Percentiles rank a stretch among this genome's conserved stretches.
phyloP scores from a whole-genome alignment of 2,888 invertebrate species.

The Ceraclea dissimilis region DNA sequence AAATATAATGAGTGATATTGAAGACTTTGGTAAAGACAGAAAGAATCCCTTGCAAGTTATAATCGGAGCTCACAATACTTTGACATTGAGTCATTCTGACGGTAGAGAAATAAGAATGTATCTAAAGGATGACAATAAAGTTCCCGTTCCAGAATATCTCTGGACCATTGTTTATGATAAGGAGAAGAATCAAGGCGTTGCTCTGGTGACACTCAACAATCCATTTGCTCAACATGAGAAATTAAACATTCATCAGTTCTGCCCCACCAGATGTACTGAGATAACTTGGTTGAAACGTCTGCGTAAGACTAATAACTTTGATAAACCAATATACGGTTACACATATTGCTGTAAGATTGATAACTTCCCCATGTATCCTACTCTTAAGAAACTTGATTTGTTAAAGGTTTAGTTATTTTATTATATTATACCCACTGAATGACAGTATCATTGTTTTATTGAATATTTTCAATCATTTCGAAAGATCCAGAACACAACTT shows the following conservation, averaged over 20 bases:
- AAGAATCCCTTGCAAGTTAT: constrained; percentile 17
- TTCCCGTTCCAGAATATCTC: constrained; percentile 19
- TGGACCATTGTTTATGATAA: constrained; percentile 22
- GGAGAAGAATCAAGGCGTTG: constrained; percentile 15
- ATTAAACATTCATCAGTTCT: constrained; percentile 17
- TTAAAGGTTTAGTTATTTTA: not conserved
- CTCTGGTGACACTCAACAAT: constrained; percentile 22
- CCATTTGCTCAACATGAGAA: constrained; percentile 18
- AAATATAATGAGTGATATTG: constrained; percentile 17
- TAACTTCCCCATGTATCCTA: constrained; percentile 9
- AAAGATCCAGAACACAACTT: too few relatives aligned
- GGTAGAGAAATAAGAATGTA: constrained; percentile 10
- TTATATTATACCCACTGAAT: too few relatives aligned
- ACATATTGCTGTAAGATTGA: constrained; percentile 24
- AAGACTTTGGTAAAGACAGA: constrained; percentile 12
- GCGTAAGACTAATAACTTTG: constrained; percentile 20
- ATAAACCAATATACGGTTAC: constrained; percentile 20
- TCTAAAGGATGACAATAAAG: constrained; percentile 13
- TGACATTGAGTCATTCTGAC: constrained; percentile 9
- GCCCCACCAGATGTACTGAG: constrained; percentile 17
- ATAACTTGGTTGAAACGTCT: constrained; percentile 19
- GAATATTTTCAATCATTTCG: too few relatives aligned
- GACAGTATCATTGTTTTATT: too few relatives aligned
- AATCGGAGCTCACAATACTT: constrained; percentile 19
- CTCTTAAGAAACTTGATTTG: not conserved